These are phyloP conservation scores for Panthera tigris DNA, from an alignment of 2,113 vertebrate species.

Conservation along the genomic window DNA sequence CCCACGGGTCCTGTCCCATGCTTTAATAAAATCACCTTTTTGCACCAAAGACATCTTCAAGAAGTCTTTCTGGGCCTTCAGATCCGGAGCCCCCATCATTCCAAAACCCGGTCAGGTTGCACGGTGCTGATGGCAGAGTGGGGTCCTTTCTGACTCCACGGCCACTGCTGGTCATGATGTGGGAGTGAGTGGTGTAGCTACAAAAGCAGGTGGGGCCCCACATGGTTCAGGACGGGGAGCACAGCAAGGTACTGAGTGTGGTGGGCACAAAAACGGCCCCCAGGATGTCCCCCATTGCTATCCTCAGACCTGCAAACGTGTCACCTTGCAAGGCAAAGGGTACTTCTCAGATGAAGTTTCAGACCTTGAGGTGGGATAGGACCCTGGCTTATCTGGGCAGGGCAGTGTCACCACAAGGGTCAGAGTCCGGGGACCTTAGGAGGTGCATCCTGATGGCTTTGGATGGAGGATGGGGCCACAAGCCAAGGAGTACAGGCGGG, in stretches of 20 bases:
- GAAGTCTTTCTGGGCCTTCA: no score
- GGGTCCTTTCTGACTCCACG: no score
- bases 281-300: accelerated
- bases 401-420: accelerated
- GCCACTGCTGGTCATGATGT: neutral
- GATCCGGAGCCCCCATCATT: no score
- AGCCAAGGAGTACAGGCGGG: accelerated
- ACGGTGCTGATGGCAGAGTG: neutral
- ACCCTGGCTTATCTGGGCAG: accelerated
- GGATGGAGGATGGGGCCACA: neutral
- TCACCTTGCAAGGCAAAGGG: no score
- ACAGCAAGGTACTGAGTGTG: neutral
- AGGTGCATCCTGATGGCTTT: accelerated
- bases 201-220: neutral
- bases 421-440: neutral
- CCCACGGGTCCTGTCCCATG: no score
- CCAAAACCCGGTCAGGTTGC: no score
- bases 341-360: neutral
- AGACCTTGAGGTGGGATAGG: neutral
- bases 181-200: accelerated
- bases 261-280: accelerated
- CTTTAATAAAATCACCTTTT: no score
- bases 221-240: neutral
- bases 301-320: neutral
- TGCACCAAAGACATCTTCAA: no score